Evolutionary conservation across 2,797 vertebrate genomes (phyloP).

Genomic region (Carapus acus): DNA sequence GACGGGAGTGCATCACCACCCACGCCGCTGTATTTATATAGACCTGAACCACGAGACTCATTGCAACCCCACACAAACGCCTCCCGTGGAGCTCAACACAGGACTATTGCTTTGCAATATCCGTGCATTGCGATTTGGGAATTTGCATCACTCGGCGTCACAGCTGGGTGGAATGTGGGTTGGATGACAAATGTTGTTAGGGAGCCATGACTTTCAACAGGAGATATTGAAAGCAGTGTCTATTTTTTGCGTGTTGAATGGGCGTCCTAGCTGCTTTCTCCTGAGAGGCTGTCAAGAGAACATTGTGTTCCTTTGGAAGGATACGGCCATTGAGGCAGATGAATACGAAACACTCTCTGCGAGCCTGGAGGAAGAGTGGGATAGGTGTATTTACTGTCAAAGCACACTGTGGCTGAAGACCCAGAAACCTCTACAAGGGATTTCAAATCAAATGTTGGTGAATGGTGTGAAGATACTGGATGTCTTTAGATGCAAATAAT

Average conservation of each 20-base stretch:
- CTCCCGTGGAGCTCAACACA: not conserved
- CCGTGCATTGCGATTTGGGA: not conserved
- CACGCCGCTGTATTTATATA: slow-evolving; percentile 33
- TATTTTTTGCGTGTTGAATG: not conserved
- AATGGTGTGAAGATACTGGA: too few relatives aligned
- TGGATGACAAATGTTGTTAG: not conserved
- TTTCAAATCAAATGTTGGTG: too few relatives aligned
- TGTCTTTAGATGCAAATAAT: too few relatives aligned
- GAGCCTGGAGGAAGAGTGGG: not conserved
- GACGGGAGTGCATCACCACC: slow-evolving; percentile 42
- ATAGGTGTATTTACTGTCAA: not conserved
- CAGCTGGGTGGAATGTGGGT: not conserved
- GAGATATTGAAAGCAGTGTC: not conserved
- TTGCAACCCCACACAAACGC: slow-evolving; percentile 10
- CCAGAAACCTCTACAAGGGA: not conserved
- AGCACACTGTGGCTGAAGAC: not conserved
- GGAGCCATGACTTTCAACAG: not conserved
- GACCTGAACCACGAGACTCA: slow-evolving; percentile 18
- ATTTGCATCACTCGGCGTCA: slow-evolving; percentile 4
- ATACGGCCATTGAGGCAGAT: not conserved
- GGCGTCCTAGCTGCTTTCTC: not conserved
- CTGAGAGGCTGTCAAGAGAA: not conserved
- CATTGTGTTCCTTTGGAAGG: not conserved
- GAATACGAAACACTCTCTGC: not conserved
- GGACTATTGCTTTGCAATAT: slow-evolving; percentile 11